phyloP scores from a whole-genome alignment of 2,797 vertebrate genomes.

The Urocyon cinereoargenteus region DNA sequence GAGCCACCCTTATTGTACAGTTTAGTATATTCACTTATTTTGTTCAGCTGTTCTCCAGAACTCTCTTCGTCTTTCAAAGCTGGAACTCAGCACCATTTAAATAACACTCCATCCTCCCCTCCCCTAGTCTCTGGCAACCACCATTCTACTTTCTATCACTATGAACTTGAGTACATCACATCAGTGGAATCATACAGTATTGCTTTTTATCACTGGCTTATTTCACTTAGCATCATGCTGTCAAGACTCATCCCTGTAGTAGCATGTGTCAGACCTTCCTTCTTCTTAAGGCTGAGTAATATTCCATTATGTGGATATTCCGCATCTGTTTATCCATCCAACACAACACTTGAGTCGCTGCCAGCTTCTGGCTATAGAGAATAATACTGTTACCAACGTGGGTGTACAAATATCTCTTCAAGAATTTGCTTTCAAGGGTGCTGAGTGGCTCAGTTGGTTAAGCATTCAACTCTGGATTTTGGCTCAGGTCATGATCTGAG shows the following conservation, averaged over 20 bases:
- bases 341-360: neutral
- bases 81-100: neutral
- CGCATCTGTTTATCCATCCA: neutral
- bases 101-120: neutral
- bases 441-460: neutral
- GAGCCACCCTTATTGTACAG: too few species aligned
- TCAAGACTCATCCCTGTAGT: neutral
- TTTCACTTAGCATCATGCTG: neutral
- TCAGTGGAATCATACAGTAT: neutral
- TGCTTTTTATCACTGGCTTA: neutral
- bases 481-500: neutral
- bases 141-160: neutral
- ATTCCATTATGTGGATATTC: neutral
- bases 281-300: constrained; percentile 32
- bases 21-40: neutral
- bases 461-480: neutral
- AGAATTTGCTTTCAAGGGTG: neutral
- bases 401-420: neutral
- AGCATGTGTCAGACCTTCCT: neutral
- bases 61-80: neutral
- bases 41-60: neutral
- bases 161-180: neutral
- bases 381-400: neutral
- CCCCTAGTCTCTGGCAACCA: neutral
- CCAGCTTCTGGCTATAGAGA: neutral